Evolutionary conservation across 2,113 vertebrate species (phyloP), one percentile per base, ranked within the genome.

Genomic region (Agapornis roseicollis): DNA sequence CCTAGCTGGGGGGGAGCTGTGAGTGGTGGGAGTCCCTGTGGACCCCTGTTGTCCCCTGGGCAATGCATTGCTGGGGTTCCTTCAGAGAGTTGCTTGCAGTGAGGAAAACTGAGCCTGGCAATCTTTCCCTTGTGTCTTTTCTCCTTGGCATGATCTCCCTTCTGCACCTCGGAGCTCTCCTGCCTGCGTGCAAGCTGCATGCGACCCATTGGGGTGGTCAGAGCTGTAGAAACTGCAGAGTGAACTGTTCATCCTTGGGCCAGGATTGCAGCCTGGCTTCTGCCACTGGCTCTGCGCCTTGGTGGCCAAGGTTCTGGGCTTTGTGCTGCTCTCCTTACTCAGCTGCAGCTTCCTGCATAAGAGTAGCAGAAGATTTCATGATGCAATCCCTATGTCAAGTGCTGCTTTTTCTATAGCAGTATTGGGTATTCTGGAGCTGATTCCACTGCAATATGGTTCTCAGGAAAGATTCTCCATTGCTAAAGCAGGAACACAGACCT

Each of bases 121-220:
- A 64, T 65, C 42, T 87, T 41, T 41, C 76, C 94, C 65, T 17
- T 3, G 16, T 80, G 79, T 29, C 42, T 69, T 25, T 8, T 2
- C 27, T 52, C 60, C 81, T 55, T 73, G 89, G 92, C 92, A 92
- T 92, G 94, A 65, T 44, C 31, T 82, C 60, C 83, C 63, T 20
- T 22, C 23, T 55, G 4, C 63, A 73, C 77, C 58, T 80, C 2
- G 17, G 85, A 66, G 87, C 79, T 88, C 13, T 80, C 85, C 87
- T 80, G 73, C 76, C 92, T 76, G 70, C 6, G 50, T n/a, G n/a
- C 19, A 2, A 81, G 82, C 85, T 0, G 71, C 91, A 90, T 93
- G 88, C 41, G 20, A 84, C 29, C 4, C 1, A 0, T 60, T 35
- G n/a, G 12, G 33, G 31, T 39, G 55, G 1, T 13, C 4, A 46